Evolutionary conservation across 2,888 invertebrate species (phyloP), one percentile per base, ranked within the genome.

Genomic region (Sturmia bella): DNA sequence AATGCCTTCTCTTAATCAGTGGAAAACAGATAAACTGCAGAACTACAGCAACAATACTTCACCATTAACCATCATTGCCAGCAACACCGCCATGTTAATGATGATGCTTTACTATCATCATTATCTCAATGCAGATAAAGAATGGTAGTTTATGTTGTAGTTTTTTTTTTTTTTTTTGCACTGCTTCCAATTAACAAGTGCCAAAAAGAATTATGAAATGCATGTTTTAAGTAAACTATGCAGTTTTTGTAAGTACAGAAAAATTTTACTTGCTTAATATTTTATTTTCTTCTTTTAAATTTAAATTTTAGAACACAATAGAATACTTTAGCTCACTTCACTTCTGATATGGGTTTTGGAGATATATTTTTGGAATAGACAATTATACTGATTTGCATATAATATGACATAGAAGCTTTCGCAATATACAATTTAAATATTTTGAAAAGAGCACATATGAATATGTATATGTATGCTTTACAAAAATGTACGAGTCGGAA

Each of bases 1-100:
- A 80, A 50, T 75, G 80, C 75, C 75, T 70, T 32, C 41, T 66
- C 52, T 21, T 37, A 24, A 45, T 54, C 17, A 45, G 32, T n/a
- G 15, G n/a, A 32, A 54, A 73, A 11, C 50, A 32, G 19, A 37
- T 19, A n/a, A 11, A 61, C 32, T 13, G 52, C 59, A 21, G 43
- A 66, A 57, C 50, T 48, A 37, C 43, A 66, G 17, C 21, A 43
- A 32, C n/a, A n/a, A n/a, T n/a, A n/a, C n/a, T n/a, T n/a, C n/a
- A n/a, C n/a, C 21, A 43, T 59, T 61, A 48, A 50, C 68, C 68
- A 61, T 43, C 24, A 50, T 39, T 21, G 54, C n/a, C 50, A 79
- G 32, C 56, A 4, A 17, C 43, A 45, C 21, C 57, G 64, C 32
- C 54, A 61, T 39, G 32, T 66, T 63, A 48, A 63, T 69, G 39